Percentiles rank a stretch among this genome's conserved stretches.
Conservation (phyloP, 2,113 vertebrate species). For the Forbesichthys agassizii region DNA sequence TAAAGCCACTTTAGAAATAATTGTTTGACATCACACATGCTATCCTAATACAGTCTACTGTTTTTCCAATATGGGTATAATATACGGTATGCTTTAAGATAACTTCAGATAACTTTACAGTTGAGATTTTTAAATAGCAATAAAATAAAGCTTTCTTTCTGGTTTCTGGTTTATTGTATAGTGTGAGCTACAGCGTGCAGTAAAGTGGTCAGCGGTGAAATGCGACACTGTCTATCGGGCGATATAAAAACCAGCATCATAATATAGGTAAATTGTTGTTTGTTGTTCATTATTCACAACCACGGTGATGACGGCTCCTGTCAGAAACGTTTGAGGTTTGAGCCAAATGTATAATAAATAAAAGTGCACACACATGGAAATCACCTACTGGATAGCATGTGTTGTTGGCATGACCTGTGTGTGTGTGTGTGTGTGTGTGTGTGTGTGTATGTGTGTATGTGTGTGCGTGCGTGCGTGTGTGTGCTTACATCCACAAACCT, state of each 20-base stretch:
- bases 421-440: slow-evolving; percentile 9
- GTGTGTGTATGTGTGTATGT: not conserved
- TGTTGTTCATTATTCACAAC: slow-evolving; percentile 5
- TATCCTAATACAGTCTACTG: too few relatives aligned
- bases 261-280: slow-evolving; percentile 7
- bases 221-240: not conserved
- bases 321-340: slow-evolving; percentile 40
- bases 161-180: too few relatives aligned
- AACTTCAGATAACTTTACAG: too few relatives aligned
- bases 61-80: too few relatives aligned
- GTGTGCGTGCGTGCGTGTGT: not conserved
- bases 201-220: not conserved
- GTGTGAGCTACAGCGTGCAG: too few relatives aligned
- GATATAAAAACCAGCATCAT: not conserved
- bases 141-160: too few relatives aligned
- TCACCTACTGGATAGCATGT: slow-evolving; percentile 48
- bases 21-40: too few relatives aligned
- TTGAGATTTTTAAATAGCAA: too few relatives aligned
- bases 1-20: too few relatives aligned
- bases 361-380: slow-evolving; percentile 54
- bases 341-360: slow-evolving; percentile 13
- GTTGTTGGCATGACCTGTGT: slow-evolving; percentile 49
- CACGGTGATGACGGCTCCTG: slow-evolving; percentile 21
- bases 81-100: too few relatives aligned
- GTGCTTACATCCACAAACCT: slow-evolving; percentile 7